Percentiles rank a stretch among this genome's conserved stretches.
These are phyloP conservation scores for Oncorhynchus nerka DNA, from an alignment of 2,113 vertebrate species.

Conservation along the genomic window DNA sequence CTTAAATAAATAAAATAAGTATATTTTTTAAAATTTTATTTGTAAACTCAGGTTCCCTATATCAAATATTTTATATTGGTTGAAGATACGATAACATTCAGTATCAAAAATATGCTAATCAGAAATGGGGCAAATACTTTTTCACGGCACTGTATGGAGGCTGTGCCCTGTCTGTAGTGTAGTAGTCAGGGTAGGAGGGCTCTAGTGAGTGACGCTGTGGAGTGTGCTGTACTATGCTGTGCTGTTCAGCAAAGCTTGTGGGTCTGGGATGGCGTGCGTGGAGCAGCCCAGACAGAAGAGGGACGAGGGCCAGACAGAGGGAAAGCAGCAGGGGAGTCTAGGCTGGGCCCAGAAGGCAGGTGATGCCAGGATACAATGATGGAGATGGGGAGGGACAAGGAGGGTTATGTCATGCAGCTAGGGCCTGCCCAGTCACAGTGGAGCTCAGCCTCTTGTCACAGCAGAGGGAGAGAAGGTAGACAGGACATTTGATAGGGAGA, in stretches of 20 bases:
- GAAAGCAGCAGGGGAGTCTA: constrained; percentile 53
- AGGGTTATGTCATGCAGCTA: constrained; percentile 58
- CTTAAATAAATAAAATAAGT: too few species aligned
- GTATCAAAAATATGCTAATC: too few species aligned
- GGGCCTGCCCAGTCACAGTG: constrained; percentile 52
- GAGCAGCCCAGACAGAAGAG: constrained; percentile 55
- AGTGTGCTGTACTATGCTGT: neutral
- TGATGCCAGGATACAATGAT: constrained; percentile 36
- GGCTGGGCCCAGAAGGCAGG: constrained; percentile 48
- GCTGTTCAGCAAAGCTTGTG: too few species aligned
- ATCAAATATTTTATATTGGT: too few species aligned
- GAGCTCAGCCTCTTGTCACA: constrained; percentile 51
- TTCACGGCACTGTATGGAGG: too few species aligned
- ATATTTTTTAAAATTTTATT: too few species aligned
- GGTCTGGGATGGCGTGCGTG: constrained; percentile 48
- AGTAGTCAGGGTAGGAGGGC: too few species aligned
- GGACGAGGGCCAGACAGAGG: constrained; percentile 17
- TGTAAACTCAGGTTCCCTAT: too few species aligned
- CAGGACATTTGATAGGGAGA: constrained; percentile 66
- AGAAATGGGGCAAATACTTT: too few species aligned
- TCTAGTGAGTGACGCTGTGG: neutral
- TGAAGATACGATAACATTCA: too few species aligned
- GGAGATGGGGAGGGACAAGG: constrained; percentile 50
- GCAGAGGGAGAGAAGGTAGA: constrained; percentile 22
- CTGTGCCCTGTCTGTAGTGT: too few species aligned